phyloP scores from a whole-genome alignment of 2,888 invertebrate species.

The Bibio marci region DNA sequence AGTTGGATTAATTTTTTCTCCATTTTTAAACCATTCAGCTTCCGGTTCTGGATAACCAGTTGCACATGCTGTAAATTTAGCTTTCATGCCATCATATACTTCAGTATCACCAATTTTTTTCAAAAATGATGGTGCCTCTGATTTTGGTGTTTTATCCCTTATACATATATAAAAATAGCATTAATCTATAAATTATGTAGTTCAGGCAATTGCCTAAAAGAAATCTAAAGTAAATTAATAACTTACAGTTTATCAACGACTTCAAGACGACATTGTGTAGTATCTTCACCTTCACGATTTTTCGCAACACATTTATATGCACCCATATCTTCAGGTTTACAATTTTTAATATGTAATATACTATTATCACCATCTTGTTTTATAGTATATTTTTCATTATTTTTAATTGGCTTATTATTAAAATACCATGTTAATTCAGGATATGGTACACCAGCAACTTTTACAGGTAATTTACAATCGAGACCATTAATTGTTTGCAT shows the following conservation, averaged over 20 bases:
- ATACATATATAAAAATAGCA: no score
- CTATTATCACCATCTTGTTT: slow-evolving; percentile 63
- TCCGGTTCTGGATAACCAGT: slow-evolving; percentile 76
- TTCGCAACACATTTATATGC: slow-evolving; percentile 58
- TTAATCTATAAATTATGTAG: slow-evolving; percentile 14
- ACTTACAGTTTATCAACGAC: slow-evolving; percentile 72
- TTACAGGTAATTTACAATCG: slow-evolving; percentile 69
- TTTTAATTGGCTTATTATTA: slow-evolving; percentile 53
- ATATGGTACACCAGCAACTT: slow-evolving; percentile 61
- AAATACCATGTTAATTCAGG: slow-evolving; percentile 81
- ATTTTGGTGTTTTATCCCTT: slow-evolving; percentile 56
- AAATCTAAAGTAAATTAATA: no score
- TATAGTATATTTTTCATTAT: slow-evolving; percentile 55
- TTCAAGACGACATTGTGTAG: slow-evolving; percentile 54
- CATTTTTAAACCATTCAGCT: slow-evolving; percentile 72
- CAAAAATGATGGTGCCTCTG: slow-evolving; percentile 73
- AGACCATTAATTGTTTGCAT: slow-evolving; percentile 50
- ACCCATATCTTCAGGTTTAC: slow-evolving; percentile 50
- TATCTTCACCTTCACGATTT: slow-evolving; percentile 65
- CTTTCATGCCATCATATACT: slow-evolving; percentile 71
- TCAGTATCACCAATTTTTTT: slow-evolving; percentile 82
- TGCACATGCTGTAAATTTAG: slow-evolving; percentile 85
- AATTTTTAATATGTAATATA: slow-evolving; percentile 55
- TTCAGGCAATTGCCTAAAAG: no score
- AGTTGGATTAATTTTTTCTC: slow-evolving; percentile 60